Conservation (phyloP, 2,888 invertebrate genomes). For the Drosophila algonquin region DNA sequence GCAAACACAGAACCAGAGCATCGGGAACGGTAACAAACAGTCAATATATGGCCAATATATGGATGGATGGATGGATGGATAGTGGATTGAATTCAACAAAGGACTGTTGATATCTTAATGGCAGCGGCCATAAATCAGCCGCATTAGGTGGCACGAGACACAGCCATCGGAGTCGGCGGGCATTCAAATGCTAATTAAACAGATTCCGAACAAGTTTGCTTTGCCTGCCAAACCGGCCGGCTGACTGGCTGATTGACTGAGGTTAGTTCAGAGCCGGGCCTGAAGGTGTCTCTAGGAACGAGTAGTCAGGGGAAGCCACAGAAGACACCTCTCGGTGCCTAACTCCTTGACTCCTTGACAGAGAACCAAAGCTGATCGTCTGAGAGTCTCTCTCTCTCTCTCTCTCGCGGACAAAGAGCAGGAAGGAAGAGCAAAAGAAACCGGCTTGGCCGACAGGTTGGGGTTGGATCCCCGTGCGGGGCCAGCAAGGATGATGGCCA, state of each 20-base stretch:
- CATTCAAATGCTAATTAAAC: slow-evolving; percentile 72
- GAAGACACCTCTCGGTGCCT: slow-evolving; percentile 10
- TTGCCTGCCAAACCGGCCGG: slow-evolving; percentile 20
- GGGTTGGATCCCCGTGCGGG: slow-evolving; percentile 2
- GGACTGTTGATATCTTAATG: slow-evolving; percentile 43
- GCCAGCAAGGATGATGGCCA: slow-evolving; percentile 50
- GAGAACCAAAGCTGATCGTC: slow-evolving; percentile 15
- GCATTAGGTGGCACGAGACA: slow-evolving; percentile 47
- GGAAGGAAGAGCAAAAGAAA: slow-evolving; percentile 13
- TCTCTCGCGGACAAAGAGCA: background rate
- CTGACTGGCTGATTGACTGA: slow-evolving; percentile 38
- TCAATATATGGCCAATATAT: background rate
- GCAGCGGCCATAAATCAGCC: slow-evolving; percentile 36
- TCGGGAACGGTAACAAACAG: slow-evolving; percentile 4
- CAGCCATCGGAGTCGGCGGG: background rate
- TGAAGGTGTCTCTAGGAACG: background rate
- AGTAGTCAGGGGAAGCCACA: background rate
- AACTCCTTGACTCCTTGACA: slow-evolving; percentile 28
- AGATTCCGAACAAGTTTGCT: slow-evolving; percentile 35
- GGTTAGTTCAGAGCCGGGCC: slow-evolving; percentile 27
- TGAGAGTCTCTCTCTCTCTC: background rate
- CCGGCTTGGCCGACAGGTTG: slow-evolving; percentile 30
- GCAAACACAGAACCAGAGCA: background rate
- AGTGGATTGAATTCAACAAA: slow-evolving; percentile 26
- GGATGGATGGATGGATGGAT: background rate